Conservation (phyloP, 2,888 invertebrate species). For the Nymphalis urticae region DNA sequence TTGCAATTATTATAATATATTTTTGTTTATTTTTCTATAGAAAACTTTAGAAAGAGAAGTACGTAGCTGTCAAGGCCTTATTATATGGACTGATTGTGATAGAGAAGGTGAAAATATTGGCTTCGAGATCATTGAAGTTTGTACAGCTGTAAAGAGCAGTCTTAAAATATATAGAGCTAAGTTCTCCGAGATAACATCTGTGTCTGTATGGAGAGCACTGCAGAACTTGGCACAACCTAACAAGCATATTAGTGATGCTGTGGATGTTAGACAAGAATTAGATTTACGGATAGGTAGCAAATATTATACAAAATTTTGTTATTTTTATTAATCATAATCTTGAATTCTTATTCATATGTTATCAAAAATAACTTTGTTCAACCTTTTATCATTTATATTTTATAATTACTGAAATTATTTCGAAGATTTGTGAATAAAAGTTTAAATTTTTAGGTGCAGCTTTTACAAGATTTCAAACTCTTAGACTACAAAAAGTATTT, state of each 20-base stretch:
- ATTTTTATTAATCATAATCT: too few relatives aligned
- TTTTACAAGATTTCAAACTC: slow-evolving; percentile 98
- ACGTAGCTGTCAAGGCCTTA: slow-evolving; percentile 85
- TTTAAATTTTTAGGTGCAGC: slow-evolving; percentile 87
- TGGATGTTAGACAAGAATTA: slow-evolving; percentile 94
- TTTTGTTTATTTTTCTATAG: slow-evolving; percentile 59
- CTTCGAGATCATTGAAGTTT: slow-evolving; percentile 96
- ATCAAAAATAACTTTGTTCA: background rate
- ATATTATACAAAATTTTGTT: background rate
- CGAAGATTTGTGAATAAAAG: too few relatives aligned
- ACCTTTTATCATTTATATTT: background rate
- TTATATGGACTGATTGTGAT: slow-evolving; percentile 99
- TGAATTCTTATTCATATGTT: too few relatives aligned
- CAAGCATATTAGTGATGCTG: slow-evolving; percentile 91
- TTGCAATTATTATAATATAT: background rate
- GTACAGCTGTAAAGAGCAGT: slow-evolving; percentile 88
- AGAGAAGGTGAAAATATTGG: slow-evolving; percentile 99
- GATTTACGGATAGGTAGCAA: slow-evolving; percentile 94
- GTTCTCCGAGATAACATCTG: slow-evolving; percentile 97
- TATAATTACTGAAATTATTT: background rate
- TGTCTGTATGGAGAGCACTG: slow-evolving; percentile 90
- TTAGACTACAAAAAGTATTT: slow-evolving; percentile 91
- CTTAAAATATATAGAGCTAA: slow-evolving; percentile 89
- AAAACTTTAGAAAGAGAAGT: slow-evolving; percentile 87
- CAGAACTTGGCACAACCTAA: slow-evolving; percentile 90